Evolutionary conservation across 1,140 invertebrate genomes (phyloP), one percentile per base, ranked within the genome.

Genomic region (Prorops nasuta): DNA sequence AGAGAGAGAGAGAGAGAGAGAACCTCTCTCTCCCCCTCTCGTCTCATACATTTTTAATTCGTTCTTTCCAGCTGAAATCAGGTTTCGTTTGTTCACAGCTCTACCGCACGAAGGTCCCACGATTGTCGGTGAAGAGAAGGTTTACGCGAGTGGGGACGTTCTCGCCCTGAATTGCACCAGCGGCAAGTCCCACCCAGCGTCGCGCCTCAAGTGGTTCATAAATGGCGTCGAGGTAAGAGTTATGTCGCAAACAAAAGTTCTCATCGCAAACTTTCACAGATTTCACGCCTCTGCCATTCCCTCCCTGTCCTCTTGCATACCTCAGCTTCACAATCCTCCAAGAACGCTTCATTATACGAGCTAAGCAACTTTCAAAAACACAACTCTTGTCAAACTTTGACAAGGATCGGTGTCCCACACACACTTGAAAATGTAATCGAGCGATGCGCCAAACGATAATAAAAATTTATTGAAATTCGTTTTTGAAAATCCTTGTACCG

Each of bases 121-220:
- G 66, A 92, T 93, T 75, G 86, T 82, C 19, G 89, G 90, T 2
- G 86, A 88, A 56, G 83, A 89, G 66, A 81, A 84, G 68, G 84
- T 89, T 69, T 87, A 90, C 67, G 84, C 88, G 71, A 85, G 84
- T 61, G 90, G 90, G 21, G 89, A 92, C 66, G 83, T 84, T 47
- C 81, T 93, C 54, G 86, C 86, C 66, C 76, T 92, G 49, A 93
- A 92, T 74, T 93, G 90, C 69, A 91, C 89, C 15, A 92, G 89
- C 17, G 86, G 85, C 24, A 87, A 85, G 67, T 91, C 89, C 39
- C 86, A 86, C 71, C 90, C 90, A 17, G 82, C 86, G 19, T 87
- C 89, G 8, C 77, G 82, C 43, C 79, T 92, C 21, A 84, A 84
- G 65, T 92, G 89, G 89, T 90, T 85, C 75, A 88, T 92, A 69